A percentile compares a stretch with the other conserved stretches of the same genome.
Conservation (phyloP, 2,888 invertebrate species). For the Thymelicus lineola region DNA sequence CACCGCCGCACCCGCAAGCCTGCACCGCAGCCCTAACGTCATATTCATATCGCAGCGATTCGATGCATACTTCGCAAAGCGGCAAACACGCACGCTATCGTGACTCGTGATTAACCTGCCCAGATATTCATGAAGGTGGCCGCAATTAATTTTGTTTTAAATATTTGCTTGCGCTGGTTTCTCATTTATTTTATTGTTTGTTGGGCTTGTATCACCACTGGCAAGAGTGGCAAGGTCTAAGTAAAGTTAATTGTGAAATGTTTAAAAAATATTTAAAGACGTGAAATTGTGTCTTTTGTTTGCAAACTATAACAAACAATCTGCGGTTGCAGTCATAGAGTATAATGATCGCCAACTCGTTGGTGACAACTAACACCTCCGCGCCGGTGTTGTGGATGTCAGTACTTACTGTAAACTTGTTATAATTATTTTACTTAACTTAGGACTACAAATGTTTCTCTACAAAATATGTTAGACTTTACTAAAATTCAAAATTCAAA, state of each 20-base stretch:
- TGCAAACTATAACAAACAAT: not conserved
- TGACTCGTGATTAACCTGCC: not conserved
- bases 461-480: too few species aligned
- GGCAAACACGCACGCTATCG: conserved; percentile 28
- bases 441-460: too few species aligned
- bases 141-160: not conserved
- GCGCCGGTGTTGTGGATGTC: not conserved
- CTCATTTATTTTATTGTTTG: not conserved
- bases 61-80: conserved; percentile 34
- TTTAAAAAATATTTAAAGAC: not conserved
- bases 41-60: conserved; percentile 42
- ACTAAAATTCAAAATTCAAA: too few species aligned
- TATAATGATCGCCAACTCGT: not conserved
- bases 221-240: too few species aligned
- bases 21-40: conserved; percentile 41
- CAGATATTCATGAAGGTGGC: not conserved
- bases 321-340: not conserved
- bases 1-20: conserved; percentile 38
- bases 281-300: not conserved
- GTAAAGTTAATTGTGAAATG: not conserved
- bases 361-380: not conserved
- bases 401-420: too few species aligned
- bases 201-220: too few species aligned
- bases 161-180: not conserved
- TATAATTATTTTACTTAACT: too few species aligned